Evolutionary conservation across 2,797 vertebrate species (phyloP), one percentile per base, ranked within the genome.

Genomic region (Pseudomugil gertrudae): DNA sequence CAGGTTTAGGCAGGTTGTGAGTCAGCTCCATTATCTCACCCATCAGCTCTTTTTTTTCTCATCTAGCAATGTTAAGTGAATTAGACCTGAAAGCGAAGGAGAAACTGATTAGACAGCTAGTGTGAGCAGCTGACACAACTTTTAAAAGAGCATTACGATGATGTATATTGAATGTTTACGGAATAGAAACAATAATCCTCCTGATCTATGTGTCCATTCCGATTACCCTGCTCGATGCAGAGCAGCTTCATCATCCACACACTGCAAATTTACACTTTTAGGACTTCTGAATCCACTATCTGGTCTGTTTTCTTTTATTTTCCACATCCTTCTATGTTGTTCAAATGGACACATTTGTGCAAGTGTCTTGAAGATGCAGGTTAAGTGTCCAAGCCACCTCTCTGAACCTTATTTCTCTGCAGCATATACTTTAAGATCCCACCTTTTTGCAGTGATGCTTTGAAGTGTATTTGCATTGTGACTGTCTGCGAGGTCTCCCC

Each of bases 31-130:
- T 91, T 90, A 92, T 90, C 87, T 87, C 58, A 35, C 79, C 86
- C 76, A 88, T 92, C 84, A 86, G 80, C 81, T 84, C 75, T 74
- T 86, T 90, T 82, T 65, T 32, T 32, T 76, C 78, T 84, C 83
- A 73, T 87, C 79, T 74, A 14, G 72, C 75, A 83, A 82, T 89
- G 89, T 92, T 93, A 93, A 93, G 87, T 92, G 88, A 92, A 93
- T 93, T 91, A 92, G 87, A 89, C 83, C 72, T 48, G 80, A 86
- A 87, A 72, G 85, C 68, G 78, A 84, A 69, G 55, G 35, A 63
- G 72, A 78, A 72, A 68, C 79, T 74, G 83, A 82, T 84, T 83
- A 85, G 78, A 84, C 73, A 60, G 78, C 63, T 67, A 15, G 58
- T 5, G 72, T 61, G 79, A 86, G 84, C 63, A 80, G 82, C 86